Conservation (phyloP, 2,797 vertebrate genomes). For the Nyctalus aviator region DNA sequence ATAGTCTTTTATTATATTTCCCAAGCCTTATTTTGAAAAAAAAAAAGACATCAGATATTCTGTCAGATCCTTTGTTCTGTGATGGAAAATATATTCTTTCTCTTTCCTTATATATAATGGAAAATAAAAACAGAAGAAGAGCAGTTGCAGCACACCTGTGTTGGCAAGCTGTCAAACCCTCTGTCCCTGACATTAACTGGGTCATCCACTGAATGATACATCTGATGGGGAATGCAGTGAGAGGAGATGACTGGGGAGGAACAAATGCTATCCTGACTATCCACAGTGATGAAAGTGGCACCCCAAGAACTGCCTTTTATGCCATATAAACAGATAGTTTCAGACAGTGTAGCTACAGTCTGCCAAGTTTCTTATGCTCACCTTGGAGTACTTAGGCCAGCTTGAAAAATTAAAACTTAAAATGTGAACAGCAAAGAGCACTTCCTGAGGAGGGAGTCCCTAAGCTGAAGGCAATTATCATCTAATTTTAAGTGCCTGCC, state of each 20-base stretch:
- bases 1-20: not conserved
- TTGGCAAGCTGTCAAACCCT: conserved; percentile 18
- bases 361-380: conserved; percentile 63
- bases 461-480: conserved; percentile 78
- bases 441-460: conserved; percentile 63
- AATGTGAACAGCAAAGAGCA: conserved; percentile 61
- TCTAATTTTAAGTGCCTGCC: conserved; percentile 71
- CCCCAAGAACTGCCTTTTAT: conserved; percentile 55
- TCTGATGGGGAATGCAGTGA: conserved; percentile 55
- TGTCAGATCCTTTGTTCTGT: not conserved
- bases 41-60: not conserved
- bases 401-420: conserved; percentile 72
- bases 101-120: conserved; percentile 33
- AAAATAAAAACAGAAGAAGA: not conserved
- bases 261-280: conserved; percentile 52
- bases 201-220: conserved; percentile 40
- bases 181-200: conserved; percentile 56
- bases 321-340: conserved; percentile 60
- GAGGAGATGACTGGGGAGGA: conserved; percentile 38
- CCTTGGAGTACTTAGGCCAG: conserved; percentile 56
- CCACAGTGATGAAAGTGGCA: conserved; percentile 55
- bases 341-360: not conserved
- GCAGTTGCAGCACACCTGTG: not conserved
- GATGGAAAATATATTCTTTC: conserved; percentile 31
- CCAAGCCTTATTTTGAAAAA: not conserved